Conservation (phyloP, 1,140 invertebrate genomes). For the Aphis craccivora region DNA sequence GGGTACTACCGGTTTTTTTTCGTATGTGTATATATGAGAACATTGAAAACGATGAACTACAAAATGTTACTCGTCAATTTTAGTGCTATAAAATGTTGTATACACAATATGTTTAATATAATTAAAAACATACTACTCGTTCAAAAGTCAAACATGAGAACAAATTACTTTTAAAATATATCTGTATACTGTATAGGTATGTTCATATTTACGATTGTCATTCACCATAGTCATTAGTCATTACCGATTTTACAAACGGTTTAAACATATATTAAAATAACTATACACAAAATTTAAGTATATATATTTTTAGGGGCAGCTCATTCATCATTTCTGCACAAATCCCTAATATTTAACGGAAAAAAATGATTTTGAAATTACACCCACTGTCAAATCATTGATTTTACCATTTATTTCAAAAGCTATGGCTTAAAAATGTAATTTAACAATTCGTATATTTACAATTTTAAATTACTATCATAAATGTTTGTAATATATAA, state of each 20-base stretch:
- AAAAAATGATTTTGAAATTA: neutral
- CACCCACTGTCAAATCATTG: neutral
- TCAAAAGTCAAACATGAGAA: neutral
- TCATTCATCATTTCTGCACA: neutral
- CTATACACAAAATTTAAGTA: neutral
- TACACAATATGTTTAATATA: neutral
- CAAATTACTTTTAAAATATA: neutral
- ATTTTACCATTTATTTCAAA: neutral
- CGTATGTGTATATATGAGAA: too few species aligned
- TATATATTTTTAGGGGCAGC: neutral
- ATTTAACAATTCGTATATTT: neutral
- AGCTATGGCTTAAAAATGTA: neutral
- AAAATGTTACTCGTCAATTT: neutral
- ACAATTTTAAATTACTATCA: neutral
- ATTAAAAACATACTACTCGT: conserved; percentile 3
- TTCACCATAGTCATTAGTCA: neutral
- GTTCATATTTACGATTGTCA: neutral
- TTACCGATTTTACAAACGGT: neutral
- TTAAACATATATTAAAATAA: neutral
- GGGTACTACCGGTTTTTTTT: neutral
- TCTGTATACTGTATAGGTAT: neutral
- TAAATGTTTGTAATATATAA: neutral
- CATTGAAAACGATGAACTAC: neutral
- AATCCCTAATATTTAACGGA: neutral
- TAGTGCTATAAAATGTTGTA: neutral